Base-by-base conservation (phyloP, 2,888 invertebrate genomes). In the Trimorus sp. region DNA sequence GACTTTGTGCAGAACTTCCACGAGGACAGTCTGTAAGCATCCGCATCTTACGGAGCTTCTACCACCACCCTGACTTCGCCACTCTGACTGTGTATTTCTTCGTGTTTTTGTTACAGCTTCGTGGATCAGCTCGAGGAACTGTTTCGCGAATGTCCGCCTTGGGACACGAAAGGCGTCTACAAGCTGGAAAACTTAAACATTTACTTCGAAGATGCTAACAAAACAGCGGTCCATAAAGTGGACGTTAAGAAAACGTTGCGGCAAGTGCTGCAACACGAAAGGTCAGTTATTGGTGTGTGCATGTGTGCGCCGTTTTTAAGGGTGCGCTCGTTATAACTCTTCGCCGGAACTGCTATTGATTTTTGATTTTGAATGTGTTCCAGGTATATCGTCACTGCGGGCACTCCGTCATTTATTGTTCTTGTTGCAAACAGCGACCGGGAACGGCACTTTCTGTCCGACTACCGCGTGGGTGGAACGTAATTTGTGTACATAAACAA, bases 1-100 rank as follows among this genome's bases (percentile, higher is more conserved):
- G 99, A 99, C 91, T 97, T 98, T 86, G 94, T 99, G 51, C 95
- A 96, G 90, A 94, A 94, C 76, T 96, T 98, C 88, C 93, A 94
- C 9, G 98, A 98, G 92, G 94, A 95, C 86, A 93, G 93, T 0
- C 92, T 93, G 93, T 94, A 94, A 90, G 90, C 90, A 0, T 5
- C 14, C 36, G 9, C 26, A 26, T 26, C 26, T 26, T 4, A 26
- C 26, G 26, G 26, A 26, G 26, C 26, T 26, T 26, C 1, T 26
- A 26, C 2, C 26, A 26, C 26, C 26, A 4, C 4, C 26, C 4
- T 4, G 26, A n/a, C n/a, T 40, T 40, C 4, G 11, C 2, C 7
- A 40, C 40, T 40, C n/a, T 48, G 7, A 14, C 48, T n/a, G 48
- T 48, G 14, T 48, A 53, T 53, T 53, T 53, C n/a, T 53, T 48